Conservation (phyloP, 2,888 invertebrate species). For the Matsumyia berberina region DNA sequence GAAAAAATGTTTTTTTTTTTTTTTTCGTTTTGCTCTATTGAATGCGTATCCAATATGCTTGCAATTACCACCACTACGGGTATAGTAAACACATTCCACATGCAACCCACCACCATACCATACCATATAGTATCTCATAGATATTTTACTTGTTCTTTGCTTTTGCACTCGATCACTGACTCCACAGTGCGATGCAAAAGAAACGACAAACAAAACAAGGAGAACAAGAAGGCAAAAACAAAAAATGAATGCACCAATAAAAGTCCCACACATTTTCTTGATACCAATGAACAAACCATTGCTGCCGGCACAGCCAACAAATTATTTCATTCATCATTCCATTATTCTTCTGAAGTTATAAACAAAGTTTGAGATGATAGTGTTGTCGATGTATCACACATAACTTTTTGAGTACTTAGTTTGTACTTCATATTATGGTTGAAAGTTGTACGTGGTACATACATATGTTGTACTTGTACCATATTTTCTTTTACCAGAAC, state of each 20-base stretch:
- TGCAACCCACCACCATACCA: constrained; percentile 19
- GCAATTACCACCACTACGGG: constrained; percentile 25
- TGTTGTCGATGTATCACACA: constrained; percentile 38
- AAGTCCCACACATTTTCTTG: constrained; percentile 48
- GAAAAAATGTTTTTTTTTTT: neutral
- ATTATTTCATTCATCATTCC: constrained; percentile 57
- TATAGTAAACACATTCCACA: constrained; percentile 39
- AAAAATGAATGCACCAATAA: constrained; percentile 35
- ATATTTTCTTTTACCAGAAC: no score
- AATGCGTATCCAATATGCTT: constrained; percentile 54
- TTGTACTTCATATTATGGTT: no score
- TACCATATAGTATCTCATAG: constrained; percentile 40
- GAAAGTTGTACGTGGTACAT: no score
- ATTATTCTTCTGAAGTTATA: constrained; percentile 24
- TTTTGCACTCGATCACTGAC: constrained; percentile 66
- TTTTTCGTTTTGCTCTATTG: constrained; percentile 44
- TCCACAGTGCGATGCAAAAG: constrained; percentile 22
- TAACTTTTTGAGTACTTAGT: no score
- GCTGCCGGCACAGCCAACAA: constrained; percentile 26
- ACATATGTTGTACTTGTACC: no score
- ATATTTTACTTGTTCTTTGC: constrained; percentile 38
- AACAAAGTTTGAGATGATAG: constrained; percentile 25
- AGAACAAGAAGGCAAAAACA: neutral
- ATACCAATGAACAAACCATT: constrained; percentile 37
- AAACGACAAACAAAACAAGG: constrained; percentile 22